These are phyloP conservation scores for Oplegnathus fasciatus DNA, from an alignment of 2,113 vertebrate genomes.

Conservation along the genomic window DNA sequence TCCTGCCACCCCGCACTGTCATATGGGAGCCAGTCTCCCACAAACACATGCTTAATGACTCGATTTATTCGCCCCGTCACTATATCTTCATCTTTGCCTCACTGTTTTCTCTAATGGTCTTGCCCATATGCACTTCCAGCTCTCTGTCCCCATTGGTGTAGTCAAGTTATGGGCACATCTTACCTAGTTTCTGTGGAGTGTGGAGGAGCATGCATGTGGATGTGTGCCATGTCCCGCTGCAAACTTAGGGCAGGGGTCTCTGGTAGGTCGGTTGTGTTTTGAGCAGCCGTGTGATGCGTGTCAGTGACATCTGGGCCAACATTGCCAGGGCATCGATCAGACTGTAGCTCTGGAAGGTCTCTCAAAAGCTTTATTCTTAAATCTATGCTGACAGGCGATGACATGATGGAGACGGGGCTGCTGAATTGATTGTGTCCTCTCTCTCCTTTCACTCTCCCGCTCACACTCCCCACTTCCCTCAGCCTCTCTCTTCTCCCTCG, in stretches of 20 bases:
- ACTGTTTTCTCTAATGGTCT: slow-evolving; percentile 92
- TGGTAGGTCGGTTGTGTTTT: slow-evolving; percentile 34
- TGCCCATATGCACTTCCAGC: slow-evolving; percentile 93
- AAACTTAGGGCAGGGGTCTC: slow-evolving; percentile 5
- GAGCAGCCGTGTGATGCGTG: slow-evolving; percentile 33
- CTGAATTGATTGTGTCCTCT: slow-evolving; percentile 78
- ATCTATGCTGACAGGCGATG: slow-evolving; percentile 82
- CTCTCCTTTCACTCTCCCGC: slow-evolving; percentile 62
- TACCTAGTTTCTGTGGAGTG: background rate
- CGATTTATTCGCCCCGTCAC: slow-evolving; percentile 91
- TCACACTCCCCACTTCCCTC: slow-evolving; percentile 44
- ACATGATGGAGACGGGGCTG: slow-evolving; percentile 77
- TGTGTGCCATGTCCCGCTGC: background rate
- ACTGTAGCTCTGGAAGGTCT: slow-evolving; percentile 65
- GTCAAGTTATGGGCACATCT: slow-evolving; percentile 21
- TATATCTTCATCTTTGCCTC: slow-evolving; percentile 83
- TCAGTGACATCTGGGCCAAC: slow-evolving; percentile 58
- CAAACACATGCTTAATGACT: slow-evolving; percentile 99
- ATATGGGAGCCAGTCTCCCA: slow-evolving; percentile 95
- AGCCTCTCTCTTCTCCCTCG: slow-evolving; percentile 33
- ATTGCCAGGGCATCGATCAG: slow-evolving; percentile 67
- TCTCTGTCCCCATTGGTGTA: slow-evolving; percentile 31
- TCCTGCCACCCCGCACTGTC: slow-evolving; percentile 85
- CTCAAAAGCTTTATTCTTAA: slow-evolving; percentile 79
- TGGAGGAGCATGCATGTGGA: background rate